Evolutionary conservation across 2,888 invertebrate species (phyloP).

Genomic region (Caenorhabditis zanzibari): DNA sequence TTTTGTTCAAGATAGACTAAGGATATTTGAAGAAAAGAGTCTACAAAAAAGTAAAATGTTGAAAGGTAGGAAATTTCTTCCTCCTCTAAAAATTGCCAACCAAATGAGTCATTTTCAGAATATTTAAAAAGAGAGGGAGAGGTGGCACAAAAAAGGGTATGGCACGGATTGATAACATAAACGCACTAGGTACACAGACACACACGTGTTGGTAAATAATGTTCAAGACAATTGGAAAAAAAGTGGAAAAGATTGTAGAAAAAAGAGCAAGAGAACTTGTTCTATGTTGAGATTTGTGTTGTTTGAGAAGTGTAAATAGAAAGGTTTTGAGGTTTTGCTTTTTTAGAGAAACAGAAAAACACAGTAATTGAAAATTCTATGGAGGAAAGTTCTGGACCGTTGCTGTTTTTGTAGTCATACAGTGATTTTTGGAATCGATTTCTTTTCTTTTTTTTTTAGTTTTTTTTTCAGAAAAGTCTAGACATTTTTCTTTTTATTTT

Average conservation of each 20-base stretch:
- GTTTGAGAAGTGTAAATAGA: slow-evolving; percentile 23
- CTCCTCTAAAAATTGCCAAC: background rate
- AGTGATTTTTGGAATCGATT: no score
- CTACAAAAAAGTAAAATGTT: background rate
- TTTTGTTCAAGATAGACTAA: no score
- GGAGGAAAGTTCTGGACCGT: background rate
- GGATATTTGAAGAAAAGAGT: background rate
- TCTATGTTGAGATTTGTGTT: background rate
- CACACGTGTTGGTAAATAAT: slow-evolving; percentile 42
- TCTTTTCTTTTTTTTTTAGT: no score
- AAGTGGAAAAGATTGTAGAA: background rate
- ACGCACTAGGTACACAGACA: slow-evolving; percentile 45
- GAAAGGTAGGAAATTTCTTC: background rate
- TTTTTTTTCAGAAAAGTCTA: background rate
- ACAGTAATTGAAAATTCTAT: background rate
- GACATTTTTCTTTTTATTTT: no score
- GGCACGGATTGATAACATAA: slow-evolving; percentile 40
- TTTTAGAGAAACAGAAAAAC: background rate
- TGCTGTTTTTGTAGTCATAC: background rate
- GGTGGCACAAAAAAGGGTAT: slow-evolving; percentile 10
- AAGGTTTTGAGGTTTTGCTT: slow-evolving; percentile 16
- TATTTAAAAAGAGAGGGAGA: background rate
- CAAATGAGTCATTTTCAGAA: background rate
- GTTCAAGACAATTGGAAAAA: slow-evolving; percentile 33
- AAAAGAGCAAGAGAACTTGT: slow-evolving; percentile 38